phyloP scores from a whole-genome alignment of 2,113 vertebrate genomes.

The Ovis aries region DNA sequence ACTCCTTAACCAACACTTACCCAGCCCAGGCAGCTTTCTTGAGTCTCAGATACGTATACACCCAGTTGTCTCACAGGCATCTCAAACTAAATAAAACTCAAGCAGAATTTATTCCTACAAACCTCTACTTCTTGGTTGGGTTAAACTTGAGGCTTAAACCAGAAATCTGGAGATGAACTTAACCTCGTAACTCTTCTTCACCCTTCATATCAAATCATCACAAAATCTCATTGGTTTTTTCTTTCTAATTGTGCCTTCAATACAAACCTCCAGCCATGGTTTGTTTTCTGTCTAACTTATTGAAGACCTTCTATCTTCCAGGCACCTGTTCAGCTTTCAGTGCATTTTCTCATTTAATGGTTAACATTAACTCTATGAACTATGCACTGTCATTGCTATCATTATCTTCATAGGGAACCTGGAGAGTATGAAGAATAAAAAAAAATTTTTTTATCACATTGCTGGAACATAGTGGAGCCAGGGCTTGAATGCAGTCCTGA shows the following conservation, averaged over 20 bases:
- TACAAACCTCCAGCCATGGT: neutral
- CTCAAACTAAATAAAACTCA: neutral
- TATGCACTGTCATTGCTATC: neutral
- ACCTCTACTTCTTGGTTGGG: neutral
- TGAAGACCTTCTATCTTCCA: neutral
- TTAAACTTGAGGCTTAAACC: neutral
- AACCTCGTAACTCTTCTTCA: neutral
- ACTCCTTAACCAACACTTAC: conserved; percentile 5
- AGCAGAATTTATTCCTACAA: conserved; percentile 24
- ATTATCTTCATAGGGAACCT: neutral
- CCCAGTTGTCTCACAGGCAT: neutral
- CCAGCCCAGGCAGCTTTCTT: neutral
- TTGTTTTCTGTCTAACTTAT: neutral
- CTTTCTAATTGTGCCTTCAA: neutral
- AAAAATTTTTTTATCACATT: neutral
- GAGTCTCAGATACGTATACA: neutral
- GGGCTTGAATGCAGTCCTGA: neutral
- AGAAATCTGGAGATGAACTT: neutral
- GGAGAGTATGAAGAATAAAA: neutral
- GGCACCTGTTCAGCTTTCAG: neutral
- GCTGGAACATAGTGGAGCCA: neutral
- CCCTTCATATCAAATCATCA: neutral
- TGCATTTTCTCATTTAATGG: neutral
- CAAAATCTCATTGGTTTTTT: neutral
- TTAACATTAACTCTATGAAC: neutral